A percentile compares a stretch with the other conserved stretches of the same genome.
These are phyloP conservation scores for Aspidiotus destructor DNA, from an alignment of 2,888 invertebrate genomes.

Conservation along the genomic window DNA sequence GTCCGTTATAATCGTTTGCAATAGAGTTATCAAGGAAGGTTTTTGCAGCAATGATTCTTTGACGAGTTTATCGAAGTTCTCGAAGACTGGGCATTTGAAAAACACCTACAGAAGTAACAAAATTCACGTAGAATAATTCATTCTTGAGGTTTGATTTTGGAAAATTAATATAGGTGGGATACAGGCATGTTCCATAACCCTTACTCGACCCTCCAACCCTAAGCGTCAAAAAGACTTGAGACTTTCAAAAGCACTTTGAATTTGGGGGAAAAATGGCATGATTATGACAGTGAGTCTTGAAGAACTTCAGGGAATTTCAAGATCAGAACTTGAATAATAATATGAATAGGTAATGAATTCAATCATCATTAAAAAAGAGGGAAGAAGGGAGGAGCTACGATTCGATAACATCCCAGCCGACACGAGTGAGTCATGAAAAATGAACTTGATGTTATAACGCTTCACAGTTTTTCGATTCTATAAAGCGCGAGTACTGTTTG, in stretches of 20 bases:
- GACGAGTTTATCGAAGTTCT: slow-evolving; percentile 35
- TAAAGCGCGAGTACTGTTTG: neutral
- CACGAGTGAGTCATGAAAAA: too few relatives aligned
- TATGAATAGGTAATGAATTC: too few relatives aligned
- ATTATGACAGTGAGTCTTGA: neutral
- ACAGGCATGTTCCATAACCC: neutral
- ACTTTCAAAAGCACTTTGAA: too few relatives aligned
- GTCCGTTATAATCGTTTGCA: slow-evolving; percentile 35
- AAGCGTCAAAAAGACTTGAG: too few relatives aligned
- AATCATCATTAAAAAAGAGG: too few relatives aligned
- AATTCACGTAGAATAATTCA: slow-evolving; percentile 35
- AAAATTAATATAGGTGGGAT: neutral
- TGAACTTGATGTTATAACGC: neutral
- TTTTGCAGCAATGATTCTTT: slow-evolving; percentile 33
- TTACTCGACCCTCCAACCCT: too few relatives aligned
- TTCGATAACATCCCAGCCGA: too few relatives aligned
- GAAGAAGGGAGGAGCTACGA: too few relatives aligned
- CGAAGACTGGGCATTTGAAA: slow-evolving; percentile 35
- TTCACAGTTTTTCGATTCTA: neutral
- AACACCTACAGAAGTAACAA: slow-evolving; percentile 37
- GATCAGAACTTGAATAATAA: too few relatives aligned
- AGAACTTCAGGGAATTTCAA: neutral
- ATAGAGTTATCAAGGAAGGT: slow-evolving; percentile 36
- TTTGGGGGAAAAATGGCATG: too few relatives aligned
- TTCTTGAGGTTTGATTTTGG: too few relatives aligned